Percentiles rank a stretch among this genome's conserved stretches.
Evolutionary conservation across 2,888 invertebrate species (phyloP).

Genomic region (Thera obeliscata): DNA sequence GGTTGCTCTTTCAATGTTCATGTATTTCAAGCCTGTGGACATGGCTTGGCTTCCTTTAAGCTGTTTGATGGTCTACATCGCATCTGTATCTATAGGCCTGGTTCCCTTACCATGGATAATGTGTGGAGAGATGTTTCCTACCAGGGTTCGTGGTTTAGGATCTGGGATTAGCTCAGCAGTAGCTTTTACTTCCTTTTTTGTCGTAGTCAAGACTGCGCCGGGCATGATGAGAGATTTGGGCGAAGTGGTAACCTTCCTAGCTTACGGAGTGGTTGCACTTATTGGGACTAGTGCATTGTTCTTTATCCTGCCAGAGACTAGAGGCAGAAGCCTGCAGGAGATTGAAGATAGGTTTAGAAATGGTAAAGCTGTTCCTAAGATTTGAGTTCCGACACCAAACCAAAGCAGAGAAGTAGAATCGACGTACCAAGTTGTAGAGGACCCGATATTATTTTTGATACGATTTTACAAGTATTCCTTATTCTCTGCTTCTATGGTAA

Average conservation of each 20-base stretch:
- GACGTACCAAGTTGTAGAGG: neutral
- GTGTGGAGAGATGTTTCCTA: conserved; percentile 89
- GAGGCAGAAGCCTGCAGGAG: conserved; percentile 87
- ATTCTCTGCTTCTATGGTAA: too few relatives aligned
- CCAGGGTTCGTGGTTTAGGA: conserved; percentile 86
- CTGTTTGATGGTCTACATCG: conserved; percentile 83
- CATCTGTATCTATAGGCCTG: conserved; percentile 85
- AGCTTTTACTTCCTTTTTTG: conserved; percentile 86
- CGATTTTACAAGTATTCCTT: too few relatives aligned
- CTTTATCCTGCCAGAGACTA: conserved; percentile 87
- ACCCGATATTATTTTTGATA: too few relatives aligned
- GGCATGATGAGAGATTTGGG: conserved; percentile 84
- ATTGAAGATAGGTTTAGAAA: conserved; percentile 86
- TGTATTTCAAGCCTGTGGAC: conserved; percentile 68
- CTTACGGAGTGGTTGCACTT: conserved; percentile 85
- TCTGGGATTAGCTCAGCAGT: conserved; percentile 88
- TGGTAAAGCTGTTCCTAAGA: conserved; percentile 53
- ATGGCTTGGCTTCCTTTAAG: conserved; percentile 81
- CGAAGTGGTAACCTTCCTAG: conserved; percentile 85
- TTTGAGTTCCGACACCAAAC: conserved; percentile 35
- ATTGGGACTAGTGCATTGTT: conserved; percentile 85
- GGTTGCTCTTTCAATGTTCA: conserved; percentile 79
- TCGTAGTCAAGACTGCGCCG: conserved; percentile 88
- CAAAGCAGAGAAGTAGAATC: conserved; percentile 1
- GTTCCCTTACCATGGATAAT: conserved; percentile 90